Conservation (phyloP, 2,113 vertebrate genomes). For the Labeo rohita region DNA sequence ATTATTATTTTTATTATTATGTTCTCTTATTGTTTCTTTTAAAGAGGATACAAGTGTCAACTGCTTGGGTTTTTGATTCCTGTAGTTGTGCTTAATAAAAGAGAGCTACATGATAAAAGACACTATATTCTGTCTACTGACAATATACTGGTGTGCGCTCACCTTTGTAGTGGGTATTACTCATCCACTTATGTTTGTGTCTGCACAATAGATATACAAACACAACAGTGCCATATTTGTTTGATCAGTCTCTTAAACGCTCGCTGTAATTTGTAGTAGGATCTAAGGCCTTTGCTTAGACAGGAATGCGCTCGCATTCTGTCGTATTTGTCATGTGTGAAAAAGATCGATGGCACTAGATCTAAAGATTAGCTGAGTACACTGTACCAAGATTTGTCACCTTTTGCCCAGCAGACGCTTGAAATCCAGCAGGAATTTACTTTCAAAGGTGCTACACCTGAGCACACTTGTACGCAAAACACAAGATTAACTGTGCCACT, state of each 20-base stretch:
- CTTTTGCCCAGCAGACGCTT: slow-evolving; percentile 30
- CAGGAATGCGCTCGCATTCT: slow-evolving; percentile 4
- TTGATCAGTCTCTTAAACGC: slow-evolving; percentile 50
- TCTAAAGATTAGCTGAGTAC: slow-evolving; percentile 60
- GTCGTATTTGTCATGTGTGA: slow-evolving; percentile 47
- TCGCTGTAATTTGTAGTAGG: slow-evolving; percentile 10
- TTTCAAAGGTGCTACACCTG: slow-evolving; percentile 37
- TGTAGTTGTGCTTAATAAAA: not conserved
- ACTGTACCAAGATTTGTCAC: slow-evolving; percentile 42
- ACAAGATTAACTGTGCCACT: slow-evolving; percentile 16
- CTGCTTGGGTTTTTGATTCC: not conserved
- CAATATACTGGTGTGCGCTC: slow-evolving; percentile 44
- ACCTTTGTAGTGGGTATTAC: slow-evolving; percentile 11
- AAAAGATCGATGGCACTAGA: slow-evolving; percentile 48
- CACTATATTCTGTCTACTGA: not conserved
- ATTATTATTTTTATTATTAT: not conserved
- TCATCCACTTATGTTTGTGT: slow-evolving; percentile 27
- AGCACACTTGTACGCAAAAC: slow-evolving; percentile 25
- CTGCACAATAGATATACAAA: slow-evolving; percentile 52
- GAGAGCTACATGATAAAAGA: not conserved
- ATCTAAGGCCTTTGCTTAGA: slow-evolving; percentile 2
- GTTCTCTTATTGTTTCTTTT: not conserved
- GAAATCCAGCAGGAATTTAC: slow-evolving; percentile 44
- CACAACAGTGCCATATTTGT: slow-evolving; percentile 49
- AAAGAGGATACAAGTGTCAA: not conserved